Evolutionary conservation across 2,797 vertebrate species (phyloP).

Genomic region (Platalea minor): DNA sequence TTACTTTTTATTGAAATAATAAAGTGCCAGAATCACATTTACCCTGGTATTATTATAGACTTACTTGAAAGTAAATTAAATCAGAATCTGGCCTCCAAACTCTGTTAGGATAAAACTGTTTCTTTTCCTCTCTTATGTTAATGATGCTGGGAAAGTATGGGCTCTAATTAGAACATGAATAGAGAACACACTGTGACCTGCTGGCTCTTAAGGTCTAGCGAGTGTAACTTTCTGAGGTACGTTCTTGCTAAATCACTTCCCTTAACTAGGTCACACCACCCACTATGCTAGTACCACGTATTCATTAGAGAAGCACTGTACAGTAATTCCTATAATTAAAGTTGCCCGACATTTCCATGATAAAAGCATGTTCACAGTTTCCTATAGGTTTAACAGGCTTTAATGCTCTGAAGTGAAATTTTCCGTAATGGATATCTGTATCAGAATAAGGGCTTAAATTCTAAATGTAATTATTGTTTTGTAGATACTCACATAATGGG

Average conservation of each 20-base stretch:
- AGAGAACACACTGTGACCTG: conserved; percentile 41
- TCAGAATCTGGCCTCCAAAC: background rate
- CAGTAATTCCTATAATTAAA: background rate
- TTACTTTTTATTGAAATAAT: conserved; percentile 9
- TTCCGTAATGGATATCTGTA: background rate
- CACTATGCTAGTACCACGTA: background rate
- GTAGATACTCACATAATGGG: background rate
- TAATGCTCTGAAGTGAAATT: background rate
- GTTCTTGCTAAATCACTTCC: conserved; percentile 1
- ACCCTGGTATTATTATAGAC: background rate
- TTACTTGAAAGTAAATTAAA: conserved; percentile 4
- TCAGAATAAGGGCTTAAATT: background rate
- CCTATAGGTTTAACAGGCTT: background rate
- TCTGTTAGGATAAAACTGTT: background rate
- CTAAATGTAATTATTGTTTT: conserved; percentile 21
- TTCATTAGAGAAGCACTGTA: background rate
- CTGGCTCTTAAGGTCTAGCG: background rate
- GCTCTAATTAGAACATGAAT: conserved; percentile 48
- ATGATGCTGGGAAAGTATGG: background rate
- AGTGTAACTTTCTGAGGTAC: conserved; percentile 5
- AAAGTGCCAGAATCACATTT: background rate
- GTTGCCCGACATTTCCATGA: background rate
- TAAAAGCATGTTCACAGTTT: background rate
- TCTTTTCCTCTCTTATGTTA: background rate
- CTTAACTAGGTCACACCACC: conserved; percentile 15